A percentile compares a stretch with the other conserved stretches of the same genome.
Evolutionary conservation across 2,888 invertebrate genomes (phyloP).

Genomic region (Protonemura montana): DNA sequence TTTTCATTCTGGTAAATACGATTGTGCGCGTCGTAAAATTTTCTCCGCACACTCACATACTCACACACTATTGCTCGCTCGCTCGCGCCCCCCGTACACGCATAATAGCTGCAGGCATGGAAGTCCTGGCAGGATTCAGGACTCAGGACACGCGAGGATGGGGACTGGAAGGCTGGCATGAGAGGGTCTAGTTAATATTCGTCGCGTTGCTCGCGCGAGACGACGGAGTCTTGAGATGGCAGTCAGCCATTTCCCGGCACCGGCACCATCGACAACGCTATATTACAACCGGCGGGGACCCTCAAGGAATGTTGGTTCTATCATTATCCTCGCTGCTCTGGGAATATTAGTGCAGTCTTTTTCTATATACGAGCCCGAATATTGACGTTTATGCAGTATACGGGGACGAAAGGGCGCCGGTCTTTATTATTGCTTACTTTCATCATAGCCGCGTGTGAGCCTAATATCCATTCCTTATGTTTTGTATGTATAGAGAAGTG

Average conservation of each 20-base stretch:
- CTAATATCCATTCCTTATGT: neutral
- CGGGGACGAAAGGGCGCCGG: neutral
- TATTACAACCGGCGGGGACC: conserved; percentile 9
- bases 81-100: too few relatives aligned
- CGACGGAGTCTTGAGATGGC: neutral
- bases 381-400: neutral
- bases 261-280: neutral
- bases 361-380: neutral
- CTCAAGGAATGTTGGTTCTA: neutral
- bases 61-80: neutral
- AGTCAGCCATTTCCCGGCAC: neutral
- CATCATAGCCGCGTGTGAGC: neutral
- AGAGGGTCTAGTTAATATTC: neutral
- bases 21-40: neutral
- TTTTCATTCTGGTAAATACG: neutral
- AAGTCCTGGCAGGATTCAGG: neutral
- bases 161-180: too few relatives aligned
- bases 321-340: neutral
- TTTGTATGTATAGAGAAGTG: neutral
- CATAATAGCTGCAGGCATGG: neutral
- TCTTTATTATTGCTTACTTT: neutral
- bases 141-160: too few relatives aligned
- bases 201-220: neutral
- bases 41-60: neutral
- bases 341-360: conserved; percentile 23